phyloP scores from a whole-genome alignment of 1,140 invertebrate species.

The Campoletis sonorensis region DNA sequence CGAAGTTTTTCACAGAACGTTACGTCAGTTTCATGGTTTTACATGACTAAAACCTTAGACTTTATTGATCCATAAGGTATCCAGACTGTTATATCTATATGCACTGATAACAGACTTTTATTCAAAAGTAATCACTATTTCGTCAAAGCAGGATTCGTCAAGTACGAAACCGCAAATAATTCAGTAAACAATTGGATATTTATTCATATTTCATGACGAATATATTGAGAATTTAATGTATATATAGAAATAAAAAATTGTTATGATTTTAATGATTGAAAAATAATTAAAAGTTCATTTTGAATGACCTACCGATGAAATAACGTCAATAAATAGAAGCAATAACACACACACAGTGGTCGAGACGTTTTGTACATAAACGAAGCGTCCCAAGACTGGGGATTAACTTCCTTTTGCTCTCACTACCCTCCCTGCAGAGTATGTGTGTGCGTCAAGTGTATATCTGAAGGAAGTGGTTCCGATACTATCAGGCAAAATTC shows the following conservation, averaged over 20 bases:
- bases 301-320: background rate
- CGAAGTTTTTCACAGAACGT: too few relatives aligned
- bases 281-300: too few relatives aligned
- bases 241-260: too few relatives aligned
- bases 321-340: background rate
- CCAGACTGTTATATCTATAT: too few relatives aligned
- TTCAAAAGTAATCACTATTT: background rate
- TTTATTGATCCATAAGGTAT: too few relatives aligned
- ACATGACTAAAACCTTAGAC: too few relatives aligned
- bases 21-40: too few relatives aligned
- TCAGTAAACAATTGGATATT: too few relatives aligned
- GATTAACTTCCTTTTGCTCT: background rate
- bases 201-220: too few relatives aligned
- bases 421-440: background rate
- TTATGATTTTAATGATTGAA: too few relatives aligned
- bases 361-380: background rate
- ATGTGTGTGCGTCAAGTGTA: background rate
- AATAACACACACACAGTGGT: background rate
- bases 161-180: too few relatives aligned
- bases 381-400: conserved; percentile 1
- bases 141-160: background rate
- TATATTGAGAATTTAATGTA: too few relatives aligned
- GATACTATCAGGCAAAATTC: conserved; percentile 38
- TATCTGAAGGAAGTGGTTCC: conserved; percentile 30
- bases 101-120: background rate